Conservation (phyloP, 2,888 invertebrate species). For the Lampropteryx suffumata region DNA sequence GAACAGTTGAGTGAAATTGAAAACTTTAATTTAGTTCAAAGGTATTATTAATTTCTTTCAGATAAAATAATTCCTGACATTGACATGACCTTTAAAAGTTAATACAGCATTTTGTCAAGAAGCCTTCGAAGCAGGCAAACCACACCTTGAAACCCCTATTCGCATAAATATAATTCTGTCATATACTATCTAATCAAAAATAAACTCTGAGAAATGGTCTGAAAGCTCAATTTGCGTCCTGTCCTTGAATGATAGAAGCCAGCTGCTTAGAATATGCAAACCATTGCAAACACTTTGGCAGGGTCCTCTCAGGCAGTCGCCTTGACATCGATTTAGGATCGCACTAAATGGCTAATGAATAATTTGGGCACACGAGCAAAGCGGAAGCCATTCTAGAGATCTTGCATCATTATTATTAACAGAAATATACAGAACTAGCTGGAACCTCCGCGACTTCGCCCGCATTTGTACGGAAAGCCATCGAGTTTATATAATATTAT, state of each 20-base stretch:
- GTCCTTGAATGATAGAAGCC: background rate
- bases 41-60: no score
- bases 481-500: no score
- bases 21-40: no score
- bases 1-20: no score
- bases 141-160: slow-evolving; percentile 7
- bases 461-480: no score
- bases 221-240: background rate
- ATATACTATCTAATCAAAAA: background rate
- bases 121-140: slow-evolving; percentile 13
- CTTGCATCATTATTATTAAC: no score
- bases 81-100: background rate
- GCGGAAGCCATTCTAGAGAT: background rate
- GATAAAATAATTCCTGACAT: no score
- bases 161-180: slow-evolving; percentile 14
- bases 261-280: slow-evolving; percentile 25
- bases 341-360: slow-evolving; percentile 22
- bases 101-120: background rate
- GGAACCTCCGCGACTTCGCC: no score
- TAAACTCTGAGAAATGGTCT: background rate
- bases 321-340: slow-evolving; percentile 18
- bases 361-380: slow-evolving; percentile 8
- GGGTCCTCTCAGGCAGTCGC: slow-evolving; percentile 10
- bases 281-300: slow-evolving; percentile 20
- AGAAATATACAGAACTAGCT: no score